Evolutionary conservation across 2,797 vertebrate genomes (phyloP), one percentile per base, ranked within the genome.

Genomic region (Phoeniculus purpureus): DNA sequence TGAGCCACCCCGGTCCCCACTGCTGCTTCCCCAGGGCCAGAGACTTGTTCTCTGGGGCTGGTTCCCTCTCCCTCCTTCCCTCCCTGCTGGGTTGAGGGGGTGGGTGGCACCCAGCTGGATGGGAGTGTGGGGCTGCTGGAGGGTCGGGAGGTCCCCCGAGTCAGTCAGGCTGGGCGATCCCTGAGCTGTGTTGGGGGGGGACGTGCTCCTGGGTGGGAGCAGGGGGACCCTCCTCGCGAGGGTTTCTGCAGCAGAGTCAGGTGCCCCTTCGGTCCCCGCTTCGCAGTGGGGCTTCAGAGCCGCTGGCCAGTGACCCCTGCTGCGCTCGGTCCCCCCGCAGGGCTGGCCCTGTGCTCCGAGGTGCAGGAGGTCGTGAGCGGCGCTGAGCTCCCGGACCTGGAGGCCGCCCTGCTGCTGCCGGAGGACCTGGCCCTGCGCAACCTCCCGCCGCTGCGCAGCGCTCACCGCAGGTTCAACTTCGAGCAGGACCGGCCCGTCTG

Each of bases 361-460:
- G 98, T 99, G 81, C 97, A 96, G 7, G 97, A 97, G 51, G 85
- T 99, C 40, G 95, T 99, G 70, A 97, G 95, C 4, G 96, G 97
- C 19, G 98, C 98, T 12, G 99, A 99, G 92, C 98, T 98, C 87
- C 97, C 99, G 1, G 98, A 98, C 59, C 94, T 98, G 92, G 96
- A 96, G 31, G 96, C 98, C 96, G 97, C 92, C 76, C 94, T 98
- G 93, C 97, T 99, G 94, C 98, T 99, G 75, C 99, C 99, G 0
- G 99, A 99, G 92, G 99, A 99, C 9, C 93, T 98, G 92, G 98
- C 99, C 7, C 98, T 99, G 59, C 97, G 98, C 29, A 98, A 98
- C 94, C 98, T 99, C 19, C 99, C 99, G 3, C 98, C 99, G 10
- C 98, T 99, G 73, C 97, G 92, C 74, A 95, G 96, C 2, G 98